A percentile compares a stretch with the other conserved stretches of the same genome.
These are phyloP conservation scores for Tachina fera DNA, from an alignment of 2,888 invertebrate genomes.

Conservation along the genomic window DNA sequence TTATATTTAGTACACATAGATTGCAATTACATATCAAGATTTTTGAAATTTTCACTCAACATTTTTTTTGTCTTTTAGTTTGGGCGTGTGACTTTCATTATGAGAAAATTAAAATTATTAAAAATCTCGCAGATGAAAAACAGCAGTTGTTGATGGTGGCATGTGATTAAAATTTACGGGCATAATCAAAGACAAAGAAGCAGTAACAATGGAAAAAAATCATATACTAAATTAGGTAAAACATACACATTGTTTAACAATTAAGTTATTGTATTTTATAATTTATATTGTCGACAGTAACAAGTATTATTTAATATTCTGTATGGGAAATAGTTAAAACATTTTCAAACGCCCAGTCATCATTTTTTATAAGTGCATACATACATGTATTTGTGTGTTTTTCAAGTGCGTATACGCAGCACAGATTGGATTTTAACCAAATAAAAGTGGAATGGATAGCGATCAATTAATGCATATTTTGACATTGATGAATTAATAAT, in stretches of 20 bases:
- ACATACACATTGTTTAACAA: conserved; percentile 66
- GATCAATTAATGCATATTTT: no score
- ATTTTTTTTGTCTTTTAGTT: conserved; percentile 31
- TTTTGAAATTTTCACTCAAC: conserved; percentile 1
- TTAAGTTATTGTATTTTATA: conserved; percentile 54
- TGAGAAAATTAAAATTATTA: conserved; percentile 58
- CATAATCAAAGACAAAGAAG: conserved; percentile 43
- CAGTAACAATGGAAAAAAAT: conserved; percentile 31
- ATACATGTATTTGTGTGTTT: not conserved
- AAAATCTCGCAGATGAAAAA: conserved; percentile 7
- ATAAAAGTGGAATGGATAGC: no score
- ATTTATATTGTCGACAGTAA: conserved; percentile 51
- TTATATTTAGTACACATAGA: not conserved
- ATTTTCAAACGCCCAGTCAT: not conserved
- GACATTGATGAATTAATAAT: no score
- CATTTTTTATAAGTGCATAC: not conserved
- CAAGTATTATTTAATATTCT: conserved; percentile 51
- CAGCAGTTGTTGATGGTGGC: conserved; percentile 28
- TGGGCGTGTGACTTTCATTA: conserved; percentile 67
- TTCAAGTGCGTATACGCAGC: not conserved
- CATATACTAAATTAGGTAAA: conserved; percentile 45
- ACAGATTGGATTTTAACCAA: not conserved
- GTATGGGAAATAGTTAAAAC: conserved; percentile 22
- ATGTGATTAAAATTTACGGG: conserved; percentile 50
- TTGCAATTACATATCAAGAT: not conserved